phyloP scores from a whole-genome alignment of 92 coral and sea anemone genomes.

The Bergia sp. region DNA sequence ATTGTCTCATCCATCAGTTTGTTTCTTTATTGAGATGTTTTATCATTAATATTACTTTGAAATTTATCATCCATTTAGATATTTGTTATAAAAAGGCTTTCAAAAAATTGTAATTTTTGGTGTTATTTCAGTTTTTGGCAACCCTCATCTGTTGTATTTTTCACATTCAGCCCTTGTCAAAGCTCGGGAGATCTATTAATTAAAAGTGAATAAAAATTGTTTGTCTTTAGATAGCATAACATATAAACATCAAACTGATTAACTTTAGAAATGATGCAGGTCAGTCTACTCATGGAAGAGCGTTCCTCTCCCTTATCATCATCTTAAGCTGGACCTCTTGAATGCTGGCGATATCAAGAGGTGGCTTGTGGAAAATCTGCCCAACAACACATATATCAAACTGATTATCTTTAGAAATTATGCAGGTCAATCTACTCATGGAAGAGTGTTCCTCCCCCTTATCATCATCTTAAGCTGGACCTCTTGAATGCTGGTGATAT shows the following conservation, averaged over 20 bases:
- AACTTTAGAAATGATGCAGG: neutral
- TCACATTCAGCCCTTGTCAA: neutral
- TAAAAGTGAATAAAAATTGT: neutral
- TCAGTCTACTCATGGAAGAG: slow-evolving; percentile 21
- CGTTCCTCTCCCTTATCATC: slow-evolving; percentile 25
- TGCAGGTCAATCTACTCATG: slow-evolving; percentile 26
- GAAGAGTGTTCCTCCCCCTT: slow-evolving; percentile 19
- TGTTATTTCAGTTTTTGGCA: no score
- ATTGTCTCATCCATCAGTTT: neutral
- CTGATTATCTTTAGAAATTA: neutral
- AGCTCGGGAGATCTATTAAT: neutral
- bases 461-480: slow-evolving; percentile 25
- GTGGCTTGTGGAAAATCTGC: slow-evolving; percentile 37
- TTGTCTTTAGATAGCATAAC: neutral
- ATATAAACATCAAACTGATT: no score
- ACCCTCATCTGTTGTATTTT: no score
- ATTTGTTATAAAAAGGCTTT: no score
- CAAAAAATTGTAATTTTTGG: no score
- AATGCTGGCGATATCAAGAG: slow-evolving; percentile 14
- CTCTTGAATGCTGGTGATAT: slow-evolving; percentile 13
- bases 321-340: slow-evolving; percentile 11
- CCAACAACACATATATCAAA: neutral
- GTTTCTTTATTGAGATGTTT: neutral
- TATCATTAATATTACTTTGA: neutral
- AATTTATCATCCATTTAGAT: no score